Evolutionary conservation across 1,140 invertebrate genomes (phyloP), one percentile per base, ranked within the genome.

Genomic region (Pteromalus puparum): DNA sequence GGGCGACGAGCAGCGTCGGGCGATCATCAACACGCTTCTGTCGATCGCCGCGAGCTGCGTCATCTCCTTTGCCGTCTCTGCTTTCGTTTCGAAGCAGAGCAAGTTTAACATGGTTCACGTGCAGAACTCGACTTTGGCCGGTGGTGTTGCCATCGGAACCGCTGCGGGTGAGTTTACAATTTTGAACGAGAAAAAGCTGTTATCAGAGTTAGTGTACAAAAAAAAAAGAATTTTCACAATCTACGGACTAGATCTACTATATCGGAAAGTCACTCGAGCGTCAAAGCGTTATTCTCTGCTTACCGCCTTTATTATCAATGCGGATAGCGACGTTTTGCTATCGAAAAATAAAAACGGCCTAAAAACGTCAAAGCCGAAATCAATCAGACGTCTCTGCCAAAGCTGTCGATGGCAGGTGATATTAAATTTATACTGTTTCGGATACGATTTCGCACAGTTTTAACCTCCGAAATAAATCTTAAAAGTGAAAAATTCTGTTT

Each of bases 21-120:
- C 98, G 12, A 95, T 99, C 80, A 95, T 99, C 89, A 99, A 99
- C 94, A 99, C 98, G 7, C 98, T 98, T 89, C 93, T 98, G 61
- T 96, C 98, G 53, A 94, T 99, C 86, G 95, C 96, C 74, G 94
- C 97, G 73, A 97, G 97, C 89, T 96, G 97, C 92, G 95, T 98
- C 2, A 95, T 96, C 38, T 95, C 97, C 28, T 99, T 98, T 91
- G 95, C 97, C 21, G 89, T 97, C 28, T 99, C 98, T 1, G 95
- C 96, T 21, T 91, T 97, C 26, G 94, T 97, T n/a, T 96, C 95
- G 87, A 94, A 95, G 72, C 94, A 96, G 76, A 96, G 96, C 87
- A 98, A 97, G 93, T 96, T 98, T 88, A 96, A 97, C 89, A 98
- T 98, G 97, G 97, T 97, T 18, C 97, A 98, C 92, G 94, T 98